Evolutionary conservation across 2,113 vertebrate genomes (phyloP).

Genomic region (Heptranchias perlo): DNA sequence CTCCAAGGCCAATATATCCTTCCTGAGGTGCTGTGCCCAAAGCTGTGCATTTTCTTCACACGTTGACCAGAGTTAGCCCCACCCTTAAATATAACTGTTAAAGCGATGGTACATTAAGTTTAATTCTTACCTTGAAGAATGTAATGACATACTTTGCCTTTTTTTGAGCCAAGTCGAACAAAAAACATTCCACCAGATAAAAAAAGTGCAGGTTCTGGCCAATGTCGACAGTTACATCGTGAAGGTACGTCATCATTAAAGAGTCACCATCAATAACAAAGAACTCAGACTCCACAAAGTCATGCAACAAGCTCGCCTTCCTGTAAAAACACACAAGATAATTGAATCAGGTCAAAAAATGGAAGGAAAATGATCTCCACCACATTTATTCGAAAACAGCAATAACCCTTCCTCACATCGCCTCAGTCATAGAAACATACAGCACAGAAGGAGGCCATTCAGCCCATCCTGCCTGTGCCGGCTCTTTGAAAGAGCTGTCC

Average conservation of each 20-base stretch:
- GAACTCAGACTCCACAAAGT: constrained; percentile 57
- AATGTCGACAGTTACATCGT: constrained; percentile 40
- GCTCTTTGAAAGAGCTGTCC: not conserved
- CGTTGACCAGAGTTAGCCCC: not conserved
- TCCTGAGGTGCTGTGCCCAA: too few relatives aligned
- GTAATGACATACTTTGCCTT: constrained; percentile 51
- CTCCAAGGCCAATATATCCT: too few relatives aligned
- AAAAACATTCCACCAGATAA: constrained; percentile 49
- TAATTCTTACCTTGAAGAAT: constrained; percentile 53
- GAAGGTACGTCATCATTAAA: constrained; percentile 45
- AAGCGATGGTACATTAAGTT: too few relatives aligned
- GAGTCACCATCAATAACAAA: constrained; percentile 58
- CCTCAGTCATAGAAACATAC: not conserved
- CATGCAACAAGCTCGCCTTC: constrained; percentile 51
- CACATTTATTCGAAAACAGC: not conserved
- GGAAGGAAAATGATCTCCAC: not conserved
- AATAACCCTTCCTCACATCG: too few relatives aligned
- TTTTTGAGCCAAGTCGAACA: constrained; percentile 48
- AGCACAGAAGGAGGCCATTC: not conserved
- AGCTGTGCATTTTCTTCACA: not conserved
- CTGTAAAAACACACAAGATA: constrained; percentile 41
- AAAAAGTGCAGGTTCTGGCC: constrained; percentile 53
- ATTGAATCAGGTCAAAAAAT: not conserved
- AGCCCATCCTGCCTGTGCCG: too few relatives aligned
- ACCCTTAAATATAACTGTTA: not conserved